A percentile compares a stretch with the other conserved stretches of the same genome.
phyloP scores from a whole-genome alignment of 2,888 invertebrate genomes.

The Agrenia bidenticulata region DNA sequence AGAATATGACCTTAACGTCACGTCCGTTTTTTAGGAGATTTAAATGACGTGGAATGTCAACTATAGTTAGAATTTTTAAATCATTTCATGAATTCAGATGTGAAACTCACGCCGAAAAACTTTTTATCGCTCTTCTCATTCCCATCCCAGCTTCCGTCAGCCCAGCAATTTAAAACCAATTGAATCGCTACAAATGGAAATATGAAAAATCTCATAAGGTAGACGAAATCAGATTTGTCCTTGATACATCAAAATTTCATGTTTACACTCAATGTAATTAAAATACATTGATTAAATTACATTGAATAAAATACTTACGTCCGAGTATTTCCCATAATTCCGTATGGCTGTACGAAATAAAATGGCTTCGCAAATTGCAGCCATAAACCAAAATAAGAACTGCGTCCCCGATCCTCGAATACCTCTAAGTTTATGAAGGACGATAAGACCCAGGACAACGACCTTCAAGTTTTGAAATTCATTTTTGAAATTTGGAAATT shows the following conservation, averaged over 20 bases:
- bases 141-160: conserved; percentile 30
- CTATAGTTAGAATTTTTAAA: too few relatives aligned
- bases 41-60: not conserved
- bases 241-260: not conserved
- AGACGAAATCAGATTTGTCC: not conserved
- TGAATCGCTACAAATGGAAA: conserved; percentile 19
- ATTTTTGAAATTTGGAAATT: not conserved
- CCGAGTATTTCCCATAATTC: not conserved
- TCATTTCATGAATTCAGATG: not conserved
- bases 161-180: conserved; percentile 18
- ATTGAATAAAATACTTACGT: conserved; percentile 8
- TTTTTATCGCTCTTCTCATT: conserved; percentile 48
- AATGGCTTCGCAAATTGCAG: conserved; percentile 70
- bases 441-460: not conserved
- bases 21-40: too few relatives aligned
- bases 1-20: too few relatives aligned
- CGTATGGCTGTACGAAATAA: conserved; percentile 65
- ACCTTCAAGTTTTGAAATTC: conserved; percentile 4
- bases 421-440: conserved; percentile 62
- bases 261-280: not conserved
- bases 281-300: not conserved
- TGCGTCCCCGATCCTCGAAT: conserved; percentile 85
- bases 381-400: conserved; percentile 86
- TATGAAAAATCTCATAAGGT: conserved; percentile 17
- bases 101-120: not conserved